Conservation (phyloP, 1,140 invertebrate species). For the Eumaeus atala region DNA sequence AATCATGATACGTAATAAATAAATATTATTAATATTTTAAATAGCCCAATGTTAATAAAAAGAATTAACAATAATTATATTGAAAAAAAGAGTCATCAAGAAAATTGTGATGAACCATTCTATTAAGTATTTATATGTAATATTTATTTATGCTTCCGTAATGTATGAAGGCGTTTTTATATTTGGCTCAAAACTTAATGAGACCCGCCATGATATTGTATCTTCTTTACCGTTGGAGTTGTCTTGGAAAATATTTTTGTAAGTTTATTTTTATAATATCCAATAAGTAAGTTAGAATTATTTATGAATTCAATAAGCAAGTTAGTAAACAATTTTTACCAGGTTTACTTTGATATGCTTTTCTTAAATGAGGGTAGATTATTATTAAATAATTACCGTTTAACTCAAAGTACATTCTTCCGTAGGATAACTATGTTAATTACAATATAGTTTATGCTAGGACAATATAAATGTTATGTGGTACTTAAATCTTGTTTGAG, state of each 20-base stretch:
- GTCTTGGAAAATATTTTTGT: conserved; percentile 62
- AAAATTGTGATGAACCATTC: background rate
- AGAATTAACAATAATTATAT: too few relatives aligned
- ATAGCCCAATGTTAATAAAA: too few relatives aligned
- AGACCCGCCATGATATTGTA: conserved; percentile 35
- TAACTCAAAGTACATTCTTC: too few relatives aligned
- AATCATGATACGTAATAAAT: too few relatives aligned
- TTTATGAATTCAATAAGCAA: background rate
- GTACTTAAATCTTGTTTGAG: too few relatives aligned
- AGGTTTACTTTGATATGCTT: too few relatives aligned
- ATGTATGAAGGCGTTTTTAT: conserved; percentile 51
- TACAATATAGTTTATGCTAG: too few relatives aligned
- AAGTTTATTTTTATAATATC: conserved; percentile 30
- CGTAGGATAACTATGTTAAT: too few relatives aligned
- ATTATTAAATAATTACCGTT: background rate
- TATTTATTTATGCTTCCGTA: conserved; percentile 17
- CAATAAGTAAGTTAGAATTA: background rate
- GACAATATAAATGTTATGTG: too few relatives aligned
- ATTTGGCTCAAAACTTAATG: conserved; percentile 50
- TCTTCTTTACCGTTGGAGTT: conserved; percentile 49
- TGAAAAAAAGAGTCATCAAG: too few relatives aligned
- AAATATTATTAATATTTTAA: too few relatives aligned
- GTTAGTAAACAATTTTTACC: background rate
- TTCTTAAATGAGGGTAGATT: background rate
- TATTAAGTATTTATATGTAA: background rate